Percentiles rank a stretch among this genome's conserved stretches.
Evolutionary conservation across 2,888 invertebrate genomes (phyloP).

Genomic region (Sinopyrophorus schimmeli): DNA sequence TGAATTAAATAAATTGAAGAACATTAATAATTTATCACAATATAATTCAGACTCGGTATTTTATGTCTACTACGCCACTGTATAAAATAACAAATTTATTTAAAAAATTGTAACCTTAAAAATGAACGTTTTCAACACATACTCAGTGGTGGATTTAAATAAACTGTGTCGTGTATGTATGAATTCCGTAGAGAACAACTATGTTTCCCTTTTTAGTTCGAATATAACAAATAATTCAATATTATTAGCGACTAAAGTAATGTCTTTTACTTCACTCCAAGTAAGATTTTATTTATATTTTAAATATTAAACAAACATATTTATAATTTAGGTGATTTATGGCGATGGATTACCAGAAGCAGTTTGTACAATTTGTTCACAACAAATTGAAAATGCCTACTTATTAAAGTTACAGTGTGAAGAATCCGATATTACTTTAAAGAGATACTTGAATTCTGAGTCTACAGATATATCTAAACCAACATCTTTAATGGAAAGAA

Average conservation of each 20-base stretch:
- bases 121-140: conserved; percentile 24
- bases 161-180: conserved; percentile 40
- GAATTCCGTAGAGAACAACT: conserved; percentile 28
- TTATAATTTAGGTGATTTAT: conserved; percentile 31
- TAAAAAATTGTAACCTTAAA: conserved; percentile 24
- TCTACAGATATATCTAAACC: conserved; percentile 4
- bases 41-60: too few species aligned
- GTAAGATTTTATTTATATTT: conserved; percentile 24
- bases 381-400: conserved; percentile 38
- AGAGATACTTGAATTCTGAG: conserved; percentile 28
- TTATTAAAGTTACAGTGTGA: conserved; percentile 37
- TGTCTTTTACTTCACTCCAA: conserved; percentile 38
- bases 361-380: conserved; percentile 35
- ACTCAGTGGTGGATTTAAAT: conserved; percentile 26
- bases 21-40: too few species aligned
- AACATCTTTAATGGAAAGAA: neutral
- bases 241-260: conserved; percentile 35
- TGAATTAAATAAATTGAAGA: too few species aligned
- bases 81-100: too few species aligned
- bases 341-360: conserved; percentile 37
- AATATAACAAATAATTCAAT: conserved; percentile 14
- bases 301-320: neutral
- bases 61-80: too few species aligned
- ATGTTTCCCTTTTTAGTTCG: conserved; percentile 32
- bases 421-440: conserved; percentile 35